Conservation (phyloP, 2,113 vertebrate genomes). For the Pipra filicauda region DNA sequence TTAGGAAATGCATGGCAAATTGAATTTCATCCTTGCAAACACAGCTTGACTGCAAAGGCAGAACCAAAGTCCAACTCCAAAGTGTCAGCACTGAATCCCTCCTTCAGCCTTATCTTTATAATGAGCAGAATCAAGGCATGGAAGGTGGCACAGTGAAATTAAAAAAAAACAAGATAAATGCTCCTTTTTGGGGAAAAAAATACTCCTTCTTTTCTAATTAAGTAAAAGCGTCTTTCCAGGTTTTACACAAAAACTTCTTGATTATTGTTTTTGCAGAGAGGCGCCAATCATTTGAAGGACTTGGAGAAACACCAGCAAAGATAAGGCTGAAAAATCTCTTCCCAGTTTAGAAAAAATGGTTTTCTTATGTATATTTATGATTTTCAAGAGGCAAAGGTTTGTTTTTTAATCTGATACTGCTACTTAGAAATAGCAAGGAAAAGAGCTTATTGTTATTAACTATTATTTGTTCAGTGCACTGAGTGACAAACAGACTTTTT, state of each 20-base stretch:
- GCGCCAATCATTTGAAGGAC: not conserved
- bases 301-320: constrained; percentile 23
- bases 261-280: not conserved
- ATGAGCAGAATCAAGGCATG: not conserved
- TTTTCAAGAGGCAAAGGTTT: not conserved
- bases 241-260: not conserved
- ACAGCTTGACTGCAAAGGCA: not conserved
- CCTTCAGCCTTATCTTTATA: not conserved
- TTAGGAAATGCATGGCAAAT: not conserved
- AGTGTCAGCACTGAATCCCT: not conserved
- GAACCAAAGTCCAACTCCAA: not conserved
- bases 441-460: not conserved
- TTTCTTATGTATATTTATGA: not conserved
- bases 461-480: not conserved
- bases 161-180: not conserved
- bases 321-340: constrained; percentile 17
- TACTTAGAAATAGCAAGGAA: not conserved
- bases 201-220: not conserved
- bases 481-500: not conserved
- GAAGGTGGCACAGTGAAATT: not conserved
- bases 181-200: not conserved
- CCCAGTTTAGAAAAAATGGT: not conserved
- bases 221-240: not conserved
- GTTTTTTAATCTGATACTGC: not conserved
- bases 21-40: constrained; percentile 5